Evolutionary conservation across 2,113 vertebrate genomes (phyloP).

Genomic region (Cranoglanis bouderius): DNA sequence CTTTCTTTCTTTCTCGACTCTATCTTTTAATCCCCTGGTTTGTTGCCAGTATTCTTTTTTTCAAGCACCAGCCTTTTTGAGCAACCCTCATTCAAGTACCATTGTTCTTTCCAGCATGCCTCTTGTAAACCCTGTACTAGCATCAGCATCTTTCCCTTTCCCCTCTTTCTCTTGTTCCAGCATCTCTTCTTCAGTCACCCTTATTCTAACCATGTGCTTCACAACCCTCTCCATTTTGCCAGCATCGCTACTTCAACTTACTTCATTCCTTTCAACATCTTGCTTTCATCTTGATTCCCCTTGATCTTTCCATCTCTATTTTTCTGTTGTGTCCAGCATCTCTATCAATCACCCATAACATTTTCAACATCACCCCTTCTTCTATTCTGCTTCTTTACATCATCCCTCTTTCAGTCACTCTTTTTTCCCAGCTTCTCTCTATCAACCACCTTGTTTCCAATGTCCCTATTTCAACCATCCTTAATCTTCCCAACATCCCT

Average conservation of each 20-base stretch:
- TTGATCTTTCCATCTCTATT: not conserved
- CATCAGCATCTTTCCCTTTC: too few species aligned
- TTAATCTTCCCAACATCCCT: not conserved
- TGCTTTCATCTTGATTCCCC: not conserved
- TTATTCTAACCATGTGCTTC: not conserved
- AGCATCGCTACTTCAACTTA: not conserved
- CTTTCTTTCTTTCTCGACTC: not conserved
- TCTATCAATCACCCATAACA: too few species aligned
- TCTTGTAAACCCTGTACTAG: not conserved
- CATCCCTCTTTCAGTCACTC: not conserved
- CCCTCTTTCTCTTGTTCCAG: not conserved
- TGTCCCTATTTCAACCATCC: not conserved
- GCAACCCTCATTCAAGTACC: not conserved
- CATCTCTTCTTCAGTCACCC: not conserved
- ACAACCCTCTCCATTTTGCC: not conserved
- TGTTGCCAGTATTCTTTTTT: not conserved
- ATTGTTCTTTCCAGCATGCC: not conserved
- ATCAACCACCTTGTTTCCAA: not conserved
- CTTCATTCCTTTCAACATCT: not conserved
- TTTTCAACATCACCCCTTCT: not conserved
- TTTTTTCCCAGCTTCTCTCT: not conserved
- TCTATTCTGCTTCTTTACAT: not conserved
- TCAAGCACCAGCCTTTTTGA: not conserved
- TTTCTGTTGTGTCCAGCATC: not conserved
- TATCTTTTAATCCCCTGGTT: not conserved